Percentiles rank a stretch among this genome's conserved stretches.
Conservation (phyloP, 2,113 vertebrate species). For the Austrofundulus limnaeus region DNA sequence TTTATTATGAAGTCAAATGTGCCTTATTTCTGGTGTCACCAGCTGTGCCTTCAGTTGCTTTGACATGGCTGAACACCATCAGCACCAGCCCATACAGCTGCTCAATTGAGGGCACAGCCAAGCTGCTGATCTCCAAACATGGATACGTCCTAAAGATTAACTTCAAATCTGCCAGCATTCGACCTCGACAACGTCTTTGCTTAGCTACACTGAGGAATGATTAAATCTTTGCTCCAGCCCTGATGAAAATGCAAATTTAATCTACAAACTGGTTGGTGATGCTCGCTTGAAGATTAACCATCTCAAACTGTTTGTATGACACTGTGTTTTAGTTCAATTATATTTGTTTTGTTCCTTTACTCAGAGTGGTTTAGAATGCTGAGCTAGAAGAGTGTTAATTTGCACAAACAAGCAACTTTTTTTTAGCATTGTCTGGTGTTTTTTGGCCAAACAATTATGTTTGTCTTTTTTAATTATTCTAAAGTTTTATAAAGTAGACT, state of each 20-base stretch:
- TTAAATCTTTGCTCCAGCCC: slow-evolving; percentile 73
- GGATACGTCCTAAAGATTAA: slow-evolving; percentile 81
- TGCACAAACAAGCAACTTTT: neutral
- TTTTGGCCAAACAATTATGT: no score
- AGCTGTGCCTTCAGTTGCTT: neutral
- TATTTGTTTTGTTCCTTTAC: slow-evolving; percentile 19
- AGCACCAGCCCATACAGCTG: slow-evolving; percentile 40
- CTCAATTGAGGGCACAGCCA: slow-evolving; percentile 72
- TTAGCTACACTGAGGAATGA: slow-evolving; percentile 74
- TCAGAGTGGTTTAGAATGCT: neutral
- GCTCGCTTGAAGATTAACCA: slow-evolving; percentile 74
- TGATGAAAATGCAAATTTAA: slow-evolving; percentile 70
- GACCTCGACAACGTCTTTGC: slow-evolving; percentile 81
- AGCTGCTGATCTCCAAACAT: slow-evolving; percentile 76
- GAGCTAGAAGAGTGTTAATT: neutral
- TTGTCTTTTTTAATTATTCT: no score
- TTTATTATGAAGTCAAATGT: slow-evolving; percentile 47
- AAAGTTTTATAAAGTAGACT: no score
- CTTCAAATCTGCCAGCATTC: slow-evolving; percentile 79
- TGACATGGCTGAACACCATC: slow-evolving; percentile 34
- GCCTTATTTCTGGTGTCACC: neutral
- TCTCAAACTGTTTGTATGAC: slow-evolving; percentile 65
- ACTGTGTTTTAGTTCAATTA: slow-evolving; percentile 59
- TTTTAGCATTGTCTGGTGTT: no score
- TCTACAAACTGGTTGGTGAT: slow-evolving; percentile 54